Base-by-base conservation (phyloP, 2,888 invertebrate genomes). In the Smittia sp. region DNA sequence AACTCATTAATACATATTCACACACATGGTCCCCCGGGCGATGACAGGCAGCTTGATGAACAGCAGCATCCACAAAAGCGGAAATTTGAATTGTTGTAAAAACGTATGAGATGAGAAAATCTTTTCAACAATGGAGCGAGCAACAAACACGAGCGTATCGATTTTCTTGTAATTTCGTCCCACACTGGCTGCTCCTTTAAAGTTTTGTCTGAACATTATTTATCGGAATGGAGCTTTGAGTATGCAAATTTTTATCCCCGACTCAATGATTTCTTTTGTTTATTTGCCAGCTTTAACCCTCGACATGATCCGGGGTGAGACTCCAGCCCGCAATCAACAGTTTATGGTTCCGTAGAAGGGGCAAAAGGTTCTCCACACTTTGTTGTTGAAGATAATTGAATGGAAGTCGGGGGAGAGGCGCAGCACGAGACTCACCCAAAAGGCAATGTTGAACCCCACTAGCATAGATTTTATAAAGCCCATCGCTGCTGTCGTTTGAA, bases 401-500 rank as follows among this genome's bases (percentile, higher is more conserved):
- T 67, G 24, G 62, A 73, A 52, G 27, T 22, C 20, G 46, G 11
- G 46, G 38, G n/a, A n/a, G n/a, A n/a, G n/a, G 46, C 46, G 11
- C 15, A 15, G 46, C 46, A 11, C 46, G 22, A 58, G 22, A 84
- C 90, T 88, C 82, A 93, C 93, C 91, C 90, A 91, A 82, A 93
- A 92, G 27, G 89, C 83, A 77, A 91, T 85, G 82, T 93, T 93
- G 83, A 92, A 93, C 73, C 90, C 83, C 85, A 92, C 90, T 75
- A 93, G 84, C 52, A 92, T 83, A 0, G 89, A 88, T 80, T 92
- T 93, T 83, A 92, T 87, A 81, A 90, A 91, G 76, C 90, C 89
- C 81, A 91, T 88, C 27, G 90, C 88, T 54, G 91, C 90, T 76
- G 89, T 87, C 76, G 88, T 89, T 81, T 90, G 89, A 76, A 90